Base-by-base conservation (phyloP, 1,140 invertebrate genomes). In the Apis laboriosa region DNA sequence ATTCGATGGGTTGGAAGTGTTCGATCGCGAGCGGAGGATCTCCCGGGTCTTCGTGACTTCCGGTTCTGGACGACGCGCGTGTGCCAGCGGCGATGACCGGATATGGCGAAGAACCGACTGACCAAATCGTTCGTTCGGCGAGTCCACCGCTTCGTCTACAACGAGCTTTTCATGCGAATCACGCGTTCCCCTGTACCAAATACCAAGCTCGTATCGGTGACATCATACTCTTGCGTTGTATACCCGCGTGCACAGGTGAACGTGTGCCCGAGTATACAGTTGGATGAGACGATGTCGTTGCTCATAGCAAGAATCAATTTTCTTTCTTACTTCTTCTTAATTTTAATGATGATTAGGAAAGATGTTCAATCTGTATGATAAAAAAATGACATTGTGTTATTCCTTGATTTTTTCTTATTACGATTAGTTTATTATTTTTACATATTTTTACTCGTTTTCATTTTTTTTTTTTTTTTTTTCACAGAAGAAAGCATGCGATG, bases 141-240 rank as follows among this genome's bases (percentile, higher is more conserved):
- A 75, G 60, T 43, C 58, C 74, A 51, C 84, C 49, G 80, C 77
- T 67, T 80, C 85, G 78, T 81, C 77, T 80, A 80, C 55, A 43
- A 43, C 78, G 49, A 77, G 64, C 76, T 92, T 91, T 83, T 90
- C 90, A 92, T 92, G 89, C 92, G 76, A 83, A 91, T 91, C 92
- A 92, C 91, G 90, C 83, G 76, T 90, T 85, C 85, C 82, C 87
- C 82, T 92, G 91, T 92, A 92, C 90, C 90, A 91, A 92, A 92
- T 92, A 92, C 91, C 90, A 88, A 92, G 80, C 89, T 84, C 70
- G 78, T 67, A 89, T 80, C 85, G 84, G 76, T 92, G 92, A 92
- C 91, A 90, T 92, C 91, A 92, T 88, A 89, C 74, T 80, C 12
- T 43, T 76, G 87, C 87, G 78, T 76, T 71, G 60, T 81, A 74